Conservation (phyloP, 2,888 invertebrate species). For the Brachynemurus nebulosus region DNA sequence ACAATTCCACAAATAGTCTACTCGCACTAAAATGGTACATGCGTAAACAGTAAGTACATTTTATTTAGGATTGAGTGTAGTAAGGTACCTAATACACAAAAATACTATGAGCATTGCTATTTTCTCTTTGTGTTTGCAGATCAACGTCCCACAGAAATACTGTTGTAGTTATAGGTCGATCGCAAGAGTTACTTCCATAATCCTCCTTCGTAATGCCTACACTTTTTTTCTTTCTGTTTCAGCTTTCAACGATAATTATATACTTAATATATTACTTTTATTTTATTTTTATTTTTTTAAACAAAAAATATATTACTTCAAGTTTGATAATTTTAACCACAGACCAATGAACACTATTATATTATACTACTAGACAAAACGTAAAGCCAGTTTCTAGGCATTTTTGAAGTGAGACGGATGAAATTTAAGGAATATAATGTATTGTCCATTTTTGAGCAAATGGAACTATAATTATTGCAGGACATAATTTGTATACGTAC, state of each 20-base stretch:
- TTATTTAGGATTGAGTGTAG: background rate
- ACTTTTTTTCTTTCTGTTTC: background rate
- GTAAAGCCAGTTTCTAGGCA: too few relatives aligned
- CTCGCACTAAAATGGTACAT: too few relatives aligned
- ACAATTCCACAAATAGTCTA: too few relatives aligned
- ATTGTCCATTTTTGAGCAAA: too few relatives aligned
- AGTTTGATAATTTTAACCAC: background rate
- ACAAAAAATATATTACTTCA: background rate
- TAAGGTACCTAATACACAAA: background rate
- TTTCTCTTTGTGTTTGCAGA: constrained; percentile 37
- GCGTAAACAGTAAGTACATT: too few relatives aligned
- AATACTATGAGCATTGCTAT: constrained; percentile 26
- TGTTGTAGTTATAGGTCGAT: constrained; percentile 4
- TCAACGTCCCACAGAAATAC: constrained; percentile 14
- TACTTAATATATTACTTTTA: background rate
- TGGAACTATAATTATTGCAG: too few relatives aligned
- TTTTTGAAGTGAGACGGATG: background rate
- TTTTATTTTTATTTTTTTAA: constrained; percentile 1
- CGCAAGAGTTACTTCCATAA: background rate
- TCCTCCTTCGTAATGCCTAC: too few relatives aligned
- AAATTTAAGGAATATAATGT: too few relatives aligned
- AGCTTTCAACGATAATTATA: background rate
- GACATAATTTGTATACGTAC: too few relatives aligned
- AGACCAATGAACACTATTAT: too few relatives aligned
- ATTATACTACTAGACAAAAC: too few relatives aligned